These are phyloP conservation scores for Takifugu rubripes DNA, from an alignment of 2,797 vertebrate species.

Conservation along the genomic window DNA sequence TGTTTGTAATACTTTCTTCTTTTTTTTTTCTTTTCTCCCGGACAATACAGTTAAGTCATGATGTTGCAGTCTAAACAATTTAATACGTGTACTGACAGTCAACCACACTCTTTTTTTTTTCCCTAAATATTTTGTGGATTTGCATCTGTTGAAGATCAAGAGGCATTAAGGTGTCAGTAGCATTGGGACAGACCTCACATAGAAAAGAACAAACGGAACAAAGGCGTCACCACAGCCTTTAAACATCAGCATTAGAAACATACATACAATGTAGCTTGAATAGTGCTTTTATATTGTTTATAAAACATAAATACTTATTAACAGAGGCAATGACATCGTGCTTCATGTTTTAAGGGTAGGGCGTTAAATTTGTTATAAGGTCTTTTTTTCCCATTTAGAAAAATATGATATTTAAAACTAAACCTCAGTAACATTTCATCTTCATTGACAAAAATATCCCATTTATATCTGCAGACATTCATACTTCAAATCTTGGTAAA, in stretches of 20 bases:
- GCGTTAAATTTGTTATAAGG: slow-evolving; percentile 61
- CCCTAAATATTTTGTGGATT: slow-evolving; percentile 17
- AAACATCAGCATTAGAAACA: slow-evolving; percentile 66
- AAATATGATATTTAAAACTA: slow-evolving; percentile 79
- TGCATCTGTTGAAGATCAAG: slow-evolving; percentile 38
- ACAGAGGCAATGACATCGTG: slow-evolving; percentile 77
- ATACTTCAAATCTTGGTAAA: slow-evolving; percentile 79
- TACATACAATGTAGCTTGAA: slow-evolving; percentile 71
- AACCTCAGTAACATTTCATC: slow-evolving; percentile 66
- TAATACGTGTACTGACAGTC: slow-evolving; percentile 60
- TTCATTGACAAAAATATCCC: slow-evolving; percentile 82
- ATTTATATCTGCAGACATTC: slow-evolving; percentile 79
- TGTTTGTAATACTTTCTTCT: slow-evolving; percentile 43
- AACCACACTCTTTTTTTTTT: slow-evolving; percentile 38
- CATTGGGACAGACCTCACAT: slow-evolving; percentile 75
- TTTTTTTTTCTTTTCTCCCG: slow-evolving; percentile 18
- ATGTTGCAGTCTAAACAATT: slow-evolving; percentile 35
- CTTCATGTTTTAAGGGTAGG: slow-evolving; percentile 72
- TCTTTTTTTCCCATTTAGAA: slow-evolving; percentile 73
- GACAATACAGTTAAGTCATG: slow-evolving; percentile 41
- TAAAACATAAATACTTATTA: slow-evolving; percentile 79
- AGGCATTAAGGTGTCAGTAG: slow-evolving; percentile 69
- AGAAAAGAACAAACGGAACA: slow-evolving; percentile 65
- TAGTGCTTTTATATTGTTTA: slow-evolving; percentile 73
- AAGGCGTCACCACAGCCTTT: slow-evolving; percentile 59